A percentile compares a stretch with the other conserved stretches of the same genome.
Evolutionary conservation across 1,140 invertebrate species (phyloP).

Genomic region (Alviniconcha marisindica): DNA sequence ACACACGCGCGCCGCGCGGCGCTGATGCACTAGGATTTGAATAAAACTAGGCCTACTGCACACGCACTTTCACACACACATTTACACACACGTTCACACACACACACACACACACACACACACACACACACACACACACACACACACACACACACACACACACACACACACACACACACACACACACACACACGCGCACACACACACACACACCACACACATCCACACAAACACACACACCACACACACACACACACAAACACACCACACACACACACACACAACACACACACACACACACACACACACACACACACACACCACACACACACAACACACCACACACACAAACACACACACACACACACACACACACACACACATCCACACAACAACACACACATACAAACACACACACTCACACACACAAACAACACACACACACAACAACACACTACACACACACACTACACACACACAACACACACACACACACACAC

Average conservation of each 20-base stretch:
- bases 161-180: background rate
- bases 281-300: background rate
- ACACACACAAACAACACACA: no score
- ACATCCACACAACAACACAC: no score
- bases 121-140: background rate
- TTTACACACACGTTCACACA: background rate
- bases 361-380: background rate
- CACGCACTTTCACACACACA: background rate
- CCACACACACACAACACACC: no score
- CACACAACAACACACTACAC: no score
- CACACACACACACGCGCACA: background rate
- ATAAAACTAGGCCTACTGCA: no score
- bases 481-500: no score
- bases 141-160: background rate
- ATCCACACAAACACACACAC: no score
- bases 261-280: slow-evolving; percentile 13
- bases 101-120: slow-evolving; percentile 12
- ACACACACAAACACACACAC: slow-evolving; percentile 8
- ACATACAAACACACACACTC: no score
- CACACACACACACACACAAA: slow-evolving; percentile 5
- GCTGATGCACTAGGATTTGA: no score
- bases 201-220: slow-evolving; percentile 11
- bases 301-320: slow-evolving; percentile 10
- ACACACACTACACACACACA: no score
- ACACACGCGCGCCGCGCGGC: no score